Evolutionary conservation across 2,797 vertebrate species (phyloP), one percentile per base, ranked within the genome.

Genomic region (Borostomias antarcticus): DNA sequence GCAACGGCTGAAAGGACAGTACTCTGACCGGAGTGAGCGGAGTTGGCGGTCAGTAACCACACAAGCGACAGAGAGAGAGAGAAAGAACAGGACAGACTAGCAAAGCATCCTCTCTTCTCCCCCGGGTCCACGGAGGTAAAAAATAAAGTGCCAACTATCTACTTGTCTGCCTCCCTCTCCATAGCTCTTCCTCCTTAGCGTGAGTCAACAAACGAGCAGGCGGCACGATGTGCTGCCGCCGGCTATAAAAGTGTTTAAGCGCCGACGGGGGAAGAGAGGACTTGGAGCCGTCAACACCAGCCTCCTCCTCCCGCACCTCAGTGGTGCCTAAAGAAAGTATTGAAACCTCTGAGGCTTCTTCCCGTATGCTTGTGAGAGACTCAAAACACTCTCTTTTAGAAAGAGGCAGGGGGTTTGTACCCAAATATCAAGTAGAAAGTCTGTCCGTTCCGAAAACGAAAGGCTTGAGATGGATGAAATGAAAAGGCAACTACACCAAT

Each of bases 1-100:
- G 74, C 57, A 66, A 86, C 86, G 86, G 69, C 73, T 83, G 86
- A 33, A 35, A 64, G 33, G 17, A 37, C 64, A 28, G 79, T 80
- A 79, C 72, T 59, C 54, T 64, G 71, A 23, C 11, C 68, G 50
- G 33, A 65, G 80, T 69, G 71, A 43, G 5, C 1, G 26, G 1
- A 0, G 40, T 1, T 0, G 40, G 40, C 13, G 40, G 40, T 11
- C 2, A 17, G 13, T 43, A 13, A 37, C 35, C 35, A 47, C 15
- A 57, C 6, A 19, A 30, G 57, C 1, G 7, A 33, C 45, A 32
- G 23, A 25, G 48, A 32, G 25, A 48, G 51, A 37, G 60, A 69
- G 15, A 59, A 28, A 47, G 37, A 35, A 30, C 32, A 25, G 71
- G 69, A 28, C 23, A 66, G 45, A 50, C 70, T 71, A 73, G 75